Base-by-base conservation (phyloP, 2,113 vertebrate genomes). In the Cyprinodon brontotheroides region DNA sequence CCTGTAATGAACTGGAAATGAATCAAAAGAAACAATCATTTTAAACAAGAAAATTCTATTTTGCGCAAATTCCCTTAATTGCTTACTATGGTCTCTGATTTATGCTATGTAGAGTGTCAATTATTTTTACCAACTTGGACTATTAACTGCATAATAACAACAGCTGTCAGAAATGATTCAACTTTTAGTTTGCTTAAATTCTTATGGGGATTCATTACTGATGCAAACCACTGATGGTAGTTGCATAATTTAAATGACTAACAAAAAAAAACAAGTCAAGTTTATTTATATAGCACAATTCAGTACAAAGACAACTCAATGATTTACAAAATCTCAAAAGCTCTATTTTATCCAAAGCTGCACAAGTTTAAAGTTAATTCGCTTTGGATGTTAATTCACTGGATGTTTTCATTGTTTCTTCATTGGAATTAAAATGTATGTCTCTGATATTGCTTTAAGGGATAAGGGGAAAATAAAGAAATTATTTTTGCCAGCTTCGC, bases 401-500 rank as follows among this genome's bases (percentile, higher is more conserved):
- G 61, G 41, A n/a, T 9, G 0, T 61, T 59, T n/a, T 13, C 11
- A 11, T n/a, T 59, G 6, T 40, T 20, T 14, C 37, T 17, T 2
- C 4, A 41, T 11, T 65, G 4, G 11, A 53, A n/a, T 29, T 8
- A 45, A 76, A 61, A 22, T n/a, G 29, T 11, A 63, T 20, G 4
- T 57, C 61, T 36, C 0, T 29, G 15, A 57, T 8, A 68, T 14
- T 65, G 77, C 3, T 41, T 53, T 73, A 0, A 2, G 39, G 15
- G 20, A 39, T 43, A 22, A 36, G 14, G 17, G 3, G 63, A 71
- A 41, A 38, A 43, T 8, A 45, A 36, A 11, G 36, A 13, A 43
- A 70, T 71, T 62, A 75, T 14, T n/a, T 57, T 57, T 20, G 20
- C n/a, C 50, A 57, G 50, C 50, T 45, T 45, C 43, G 11, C 9